Evolutionary conservation across 2,113 vertebrate genomes (phyloP), one percentile per base, ranked within the genome.

Genomic region (Narcine bancroftii): DNA sequence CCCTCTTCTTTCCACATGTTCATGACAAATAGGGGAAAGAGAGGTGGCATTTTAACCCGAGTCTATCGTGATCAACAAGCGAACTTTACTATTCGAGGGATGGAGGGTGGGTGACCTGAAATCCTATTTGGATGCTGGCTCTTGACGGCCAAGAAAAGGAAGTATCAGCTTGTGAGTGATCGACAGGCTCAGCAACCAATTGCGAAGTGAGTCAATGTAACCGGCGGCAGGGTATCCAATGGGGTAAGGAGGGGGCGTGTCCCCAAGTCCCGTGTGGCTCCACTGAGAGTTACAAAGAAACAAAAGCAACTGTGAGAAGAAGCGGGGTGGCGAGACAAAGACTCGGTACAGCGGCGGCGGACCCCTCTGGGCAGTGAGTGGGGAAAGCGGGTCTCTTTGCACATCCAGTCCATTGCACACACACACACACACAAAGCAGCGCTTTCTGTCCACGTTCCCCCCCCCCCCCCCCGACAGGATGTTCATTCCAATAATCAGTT

Each of bases 241-340:
- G 21, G 39, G 36, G 63, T 24, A 6, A 66, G 87, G 71, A 21
- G 71, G 9, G 63, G 87, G 63, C 21, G 83, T 89, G 19, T 11
- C 60, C 63, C 24, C 7, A 13, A 24, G 21, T 33, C 87, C 87
- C 87, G 36, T 45, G 60, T 66, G 87, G 87, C 65, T 91, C 66
- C 87, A 91, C 45, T 66, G 87, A 26, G 87, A 63, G 60, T 91
- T 65, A 91, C 87, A 91, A 91, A 91, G 87, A 91, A 91, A 91
- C 87, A 91, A 91, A 91, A 91, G 87, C 87, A 91, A 69, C 36
- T 42, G 60, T 66, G 56, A 26, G 13, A n/a, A 69, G 60, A 56
- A 45, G 24, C n/a, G 63, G 42, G n/a, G 81, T 56, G 81, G 53
- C n/a, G 81, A 87, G 81, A 87, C 81, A 87, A 87, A 87, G 81